Evolutionary conservation across 2,888 invertebrate genomes (phyloP).

Genomic region (Plagodis pulveraria): DNA sequence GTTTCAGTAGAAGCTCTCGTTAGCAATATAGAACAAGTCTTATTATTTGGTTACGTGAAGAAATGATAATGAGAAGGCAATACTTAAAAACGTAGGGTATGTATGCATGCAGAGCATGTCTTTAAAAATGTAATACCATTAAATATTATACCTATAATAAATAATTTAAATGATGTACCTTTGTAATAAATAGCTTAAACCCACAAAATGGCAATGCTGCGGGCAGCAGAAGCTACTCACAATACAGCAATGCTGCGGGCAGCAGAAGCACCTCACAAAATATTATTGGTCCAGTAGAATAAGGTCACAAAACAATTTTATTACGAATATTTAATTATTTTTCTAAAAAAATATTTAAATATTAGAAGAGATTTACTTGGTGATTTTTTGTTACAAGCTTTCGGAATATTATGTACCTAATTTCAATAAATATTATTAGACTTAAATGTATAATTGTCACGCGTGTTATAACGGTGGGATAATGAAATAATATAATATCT

Average conservation of each 20-base stretch:
- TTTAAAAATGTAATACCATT: constrained; percentile 2
- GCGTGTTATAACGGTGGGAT: constrained; percentile 8
- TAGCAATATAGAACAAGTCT: constrained; percentile 3
- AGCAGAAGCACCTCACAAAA: constrained; percentile 27
- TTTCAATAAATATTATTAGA: no score
- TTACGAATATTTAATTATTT: constrained; percentile 17
- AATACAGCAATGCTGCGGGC: constrained; percentile 37
- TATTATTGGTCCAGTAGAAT: constrained; percentile 39
- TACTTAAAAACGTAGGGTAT: constrained; percentile 28
- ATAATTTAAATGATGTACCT: constrained; percentile 11
- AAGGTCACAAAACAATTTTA: constrained; percentile 14
- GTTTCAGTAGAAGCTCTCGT: background rate
- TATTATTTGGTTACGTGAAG: constrained; percentile 17
- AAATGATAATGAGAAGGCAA: constrained; percentile 43
- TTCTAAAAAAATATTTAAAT: constrained; percentile 20
- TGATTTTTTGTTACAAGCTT: no score
- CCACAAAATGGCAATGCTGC: constrained; percentile 30
- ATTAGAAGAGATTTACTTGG: no score
- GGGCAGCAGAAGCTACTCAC: constrained; percentile 30
- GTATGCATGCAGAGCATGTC: constrained; percentile 50
- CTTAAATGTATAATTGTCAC: background rate
- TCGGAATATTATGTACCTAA: no score
- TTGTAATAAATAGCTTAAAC: constrained; percentile 10
- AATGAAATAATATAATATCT: constrained; percentile 9
- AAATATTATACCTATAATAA: constrained; percentile 3